phyloP scores from a whole-genome alignment of 2,113 vertebrate genomes.

The Todiramphus saurophagus region DNA sequence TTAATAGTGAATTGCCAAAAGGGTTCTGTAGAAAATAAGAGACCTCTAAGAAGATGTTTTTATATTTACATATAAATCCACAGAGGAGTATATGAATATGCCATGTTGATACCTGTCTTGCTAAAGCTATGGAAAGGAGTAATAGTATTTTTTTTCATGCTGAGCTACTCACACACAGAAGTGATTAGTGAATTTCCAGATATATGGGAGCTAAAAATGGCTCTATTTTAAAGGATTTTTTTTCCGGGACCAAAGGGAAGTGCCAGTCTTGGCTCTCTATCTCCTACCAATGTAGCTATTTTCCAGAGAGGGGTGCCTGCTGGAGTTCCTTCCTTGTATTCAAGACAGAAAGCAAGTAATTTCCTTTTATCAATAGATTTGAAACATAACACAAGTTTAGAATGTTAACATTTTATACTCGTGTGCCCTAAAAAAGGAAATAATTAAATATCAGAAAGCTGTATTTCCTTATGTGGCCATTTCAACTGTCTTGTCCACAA shows the following conservation, averaged over 20 bases:
- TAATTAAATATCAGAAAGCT: background rate
- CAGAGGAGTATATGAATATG: background rate
- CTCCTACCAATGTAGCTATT: background rate
- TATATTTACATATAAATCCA: constrained; percentile 49
- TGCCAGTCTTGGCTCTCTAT: background rate
- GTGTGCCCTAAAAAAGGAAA: background rate
- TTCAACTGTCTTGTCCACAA: background rate
- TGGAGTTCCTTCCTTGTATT: background rate
- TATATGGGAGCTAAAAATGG: background rate
- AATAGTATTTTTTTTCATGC: background rate
- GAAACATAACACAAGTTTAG: background rate
- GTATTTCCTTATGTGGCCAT: background rate
- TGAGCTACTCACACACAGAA: background rate
- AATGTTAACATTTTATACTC: background rate
- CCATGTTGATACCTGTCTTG: constrained; percentile 10
- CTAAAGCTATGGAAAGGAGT: constrained; percentile 21
- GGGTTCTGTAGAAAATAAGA: constrained; percentile 29
- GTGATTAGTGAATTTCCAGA: constrained; percentile 1
- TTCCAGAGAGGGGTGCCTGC: background rate
- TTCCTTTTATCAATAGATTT: background rate
- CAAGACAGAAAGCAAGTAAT: background rate
- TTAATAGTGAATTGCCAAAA: constrained; percentile 46
- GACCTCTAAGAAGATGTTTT: constrained; percentile 31
- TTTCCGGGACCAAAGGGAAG: background rate
- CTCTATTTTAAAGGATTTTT: background rate